phyloP scores from a whole-genome alignment of 2,888 invertebrate genomes.

The Steinernema hermaphroditum region DNA sequence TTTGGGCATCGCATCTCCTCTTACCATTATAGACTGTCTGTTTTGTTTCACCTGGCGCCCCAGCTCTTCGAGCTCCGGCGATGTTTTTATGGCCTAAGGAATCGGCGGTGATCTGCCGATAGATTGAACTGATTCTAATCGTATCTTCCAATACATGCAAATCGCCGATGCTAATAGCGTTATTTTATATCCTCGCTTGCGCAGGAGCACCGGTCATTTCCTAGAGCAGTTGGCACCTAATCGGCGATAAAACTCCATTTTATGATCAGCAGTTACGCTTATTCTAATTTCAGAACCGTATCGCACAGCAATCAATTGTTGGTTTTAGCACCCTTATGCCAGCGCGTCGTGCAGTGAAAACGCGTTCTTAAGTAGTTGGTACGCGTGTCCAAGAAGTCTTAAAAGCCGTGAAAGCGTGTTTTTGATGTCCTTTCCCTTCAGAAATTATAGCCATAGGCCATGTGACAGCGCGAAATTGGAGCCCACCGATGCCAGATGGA shows the following conservation, averaged over 20 bases:
- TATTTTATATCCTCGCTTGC: neutral
- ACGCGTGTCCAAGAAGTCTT: neutral
- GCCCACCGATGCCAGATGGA: constrained; percentile 2
- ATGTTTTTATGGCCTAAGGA: neutral
- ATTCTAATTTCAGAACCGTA: constrained; percentile 15
- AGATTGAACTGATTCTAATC: neutral
- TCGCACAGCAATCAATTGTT: constrained; percentile 8
- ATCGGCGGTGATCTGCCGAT: neutral
- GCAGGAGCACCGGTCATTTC: neutral
- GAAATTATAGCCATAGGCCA: neutral
- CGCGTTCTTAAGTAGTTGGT: neutral
- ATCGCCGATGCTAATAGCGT: neutral
- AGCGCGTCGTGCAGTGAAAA: neutral
- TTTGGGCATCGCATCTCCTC: neutral
- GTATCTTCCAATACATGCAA: neutral
- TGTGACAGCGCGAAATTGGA: constrained; percentile 25
- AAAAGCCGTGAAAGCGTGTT: neutral
- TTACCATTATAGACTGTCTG: neutral
- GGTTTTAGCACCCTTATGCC: neutral
- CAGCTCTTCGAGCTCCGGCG: neutral
- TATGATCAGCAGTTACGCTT: constrained; percentile 4
- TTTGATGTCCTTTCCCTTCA: neutral
- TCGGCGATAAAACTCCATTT: neutral
- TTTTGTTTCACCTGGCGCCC: constrained; percentile 2
- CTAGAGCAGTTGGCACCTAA: constrained; percentile 12